A percentile compares a stretch with the other conserved stretches of the same genome.
Conservation (phyloP, 2,797 vertebrate genomes). For the Takifugu rubripes region DNA sequence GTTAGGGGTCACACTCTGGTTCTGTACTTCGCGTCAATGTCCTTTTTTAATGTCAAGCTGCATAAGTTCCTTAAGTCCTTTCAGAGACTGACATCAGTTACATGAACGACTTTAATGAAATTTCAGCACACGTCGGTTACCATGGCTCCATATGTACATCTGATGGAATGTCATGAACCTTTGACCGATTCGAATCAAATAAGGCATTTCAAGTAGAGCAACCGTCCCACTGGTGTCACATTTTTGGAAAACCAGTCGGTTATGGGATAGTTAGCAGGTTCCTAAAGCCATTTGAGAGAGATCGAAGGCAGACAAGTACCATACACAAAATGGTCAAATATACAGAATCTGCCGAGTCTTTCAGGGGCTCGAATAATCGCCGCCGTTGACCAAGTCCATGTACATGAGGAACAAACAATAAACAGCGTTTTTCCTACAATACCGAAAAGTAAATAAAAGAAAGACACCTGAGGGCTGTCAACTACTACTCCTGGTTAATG, state of each 20-base stretch:
- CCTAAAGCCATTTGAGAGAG: conserved; percentile 52
- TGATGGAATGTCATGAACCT: conserved; percentile 46
- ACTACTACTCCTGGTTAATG: conserved; percentile 36
- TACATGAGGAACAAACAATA: conserved; percentile 61
- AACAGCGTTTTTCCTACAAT: conserved; percentile 56
- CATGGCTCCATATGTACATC: conserved; percentile 63
- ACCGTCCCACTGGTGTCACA: conserved; percentile 57
- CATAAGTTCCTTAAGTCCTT: background rate
- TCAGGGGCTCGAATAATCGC: conserved; percentile 33
- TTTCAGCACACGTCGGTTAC: conserved; percentile 53
- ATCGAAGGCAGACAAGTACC: conserved; percentile 53
- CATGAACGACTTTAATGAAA: conserved; percentile 67
- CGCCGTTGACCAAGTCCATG: conserved; percentile 47
- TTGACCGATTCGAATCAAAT: conserved; percentile 58
- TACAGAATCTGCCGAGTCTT: conserved; percentile 37
- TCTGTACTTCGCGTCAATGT: background rate
- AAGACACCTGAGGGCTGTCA: conserved; percentile 68
- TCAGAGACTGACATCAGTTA: conserved; percentile 23
- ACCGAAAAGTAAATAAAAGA: conserved; percentile 41
- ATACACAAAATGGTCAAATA: conserved; percentile 54
- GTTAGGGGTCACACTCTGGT: background rate
- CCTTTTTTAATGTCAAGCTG: background rate
- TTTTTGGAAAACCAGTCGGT: conserved; percentile 58
- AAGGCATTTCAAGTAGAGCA: conserved; percentile 76
- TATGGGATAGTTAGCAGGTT: conserved; percentile 41